Evolutionary conservation across 2,113 vertebrate genomes (phyloP), one percentile per base, ranked within the genome.

Genomic region (Upupa epops): DNA sequence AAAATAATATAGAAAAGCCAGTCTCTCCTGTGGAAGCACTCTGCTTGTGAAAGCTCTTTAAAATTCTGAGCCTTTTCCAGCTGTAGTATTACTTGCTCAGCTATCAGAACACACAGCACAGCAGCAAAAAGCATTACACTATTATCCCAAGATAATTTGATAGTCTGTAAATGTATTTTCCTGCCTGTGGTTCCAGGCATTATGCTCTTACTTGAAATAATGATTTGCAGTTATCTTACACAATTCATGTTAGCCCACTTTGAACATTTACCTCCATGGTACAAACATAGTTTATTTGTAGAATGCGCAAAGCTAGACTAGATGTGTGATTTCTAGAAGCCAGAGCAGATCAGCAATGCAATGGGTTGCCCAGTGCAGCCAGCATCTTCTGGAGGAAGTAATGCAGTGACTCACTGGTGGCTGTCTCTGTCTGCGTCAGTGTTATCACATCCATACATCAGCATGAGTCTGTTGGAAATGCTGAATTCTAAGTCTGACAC

Each of bases 71-170:
- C 63, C 70, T 76, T 86, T 94, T 86, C 71, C 66, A 92, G 68
- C 46, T 81, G 51, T 55, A 90, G 64, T 40, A 82, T 73, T 93
- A 91, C 90, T 94, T 89, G n/a, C 49, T 94, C 42, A 59, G 77
- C 66, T 76, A 76, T 56, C 70, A 76, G 83, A 88, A 88, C 83
- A 78, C 17, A 48, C 55, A 84, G 71, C 66, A 78, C 86, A 66
- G 80, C 55, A 90, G 34, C 24, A 4, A 84, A 93, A 92, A 89
- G 70, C 74, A 70, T 92, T 83, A 79, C 29, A 24, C 81, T 84
- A 81, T 94, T 92, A 95, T 89, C 74, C 66, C 55, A 76, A 85
- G 90, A 89, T 92, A 95, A 94, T 93, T 90, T 96, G 83, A 86
- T 90, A 86, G 66, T 70, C 70, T 59, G 70, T 86, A 89, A 90